Evolutionary conservation across 2,888 invertebrate genomes (phyloP).

Genomic region (Trimorus sp.): DNA sequence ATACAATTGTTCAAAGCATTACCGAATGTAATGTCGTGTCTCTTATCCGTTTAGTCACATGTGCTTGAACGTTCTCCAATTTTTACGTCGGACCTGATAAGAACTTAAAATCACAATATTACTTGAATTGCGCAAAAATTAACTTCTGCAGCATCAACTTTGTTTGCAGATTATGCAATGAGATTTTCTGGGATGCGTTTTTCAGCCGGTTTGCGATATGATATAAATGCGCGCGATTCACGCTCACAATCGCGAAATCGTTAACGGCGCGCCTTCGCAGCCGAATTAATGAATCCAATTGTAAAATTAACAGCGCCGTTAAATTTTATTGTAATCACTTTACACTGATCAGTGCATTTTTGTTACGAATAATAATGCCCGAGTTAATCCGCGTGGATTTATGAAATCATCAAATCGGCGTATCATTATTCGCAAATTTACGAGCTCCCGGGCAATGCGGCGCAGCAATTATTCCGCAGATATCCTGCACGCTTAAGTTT

Average conservation of each 20-base stretch:
- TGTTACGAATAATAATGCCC: slow-evolving; percentile 4
- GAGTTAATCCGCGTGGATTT: slow-evolving; percentile 15
- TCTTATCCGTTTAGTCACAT: too few species aligned
- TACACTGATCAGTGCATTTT: slow-evolving; percentile 10
- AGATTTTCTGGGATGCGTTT: too few species aligned
- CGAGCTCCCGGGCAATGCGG: neutral
- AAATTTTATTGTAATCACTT: neutral
- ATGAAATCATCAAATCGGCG: slow-evolving; percentile 20
- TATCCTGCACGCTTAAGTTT: slow-evolving; percentile 18
- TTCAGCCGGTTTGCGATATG: too few species aligned
- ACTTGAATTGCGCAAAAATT: too few species aligned
- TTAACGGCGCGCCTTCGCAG: neutral
- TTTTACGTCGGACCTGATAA: too few species aligned
- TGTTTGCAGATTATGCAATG: too few species aligned
- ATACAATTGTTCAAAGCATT: too few species aligned
- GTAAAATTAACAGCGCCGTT: slow-evolving; percentile 8
- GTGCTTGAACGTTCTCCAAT: too few species aligned
- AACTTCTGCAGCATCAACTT: too few species aligned
- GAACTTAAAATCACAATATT: too few species aligned
- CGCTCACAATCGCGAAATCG: neutral
- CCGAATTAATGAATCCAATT: slow-evolving; percentile 15
- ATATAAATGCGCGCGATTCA: slow-evolving; percentile 15
- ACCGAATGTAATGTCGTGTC: too few species aligned
- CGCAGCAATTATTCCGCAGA: neutral
- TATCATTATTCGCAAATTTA: slow-evolving; percentile 18